Percentiles rank a stretch among this genome's conserved stretches.
Evolutionary conservation across 1,140 invertebrate genomes (phyloP).

Genomic region (Drosophila quadrilineata): DNA sequence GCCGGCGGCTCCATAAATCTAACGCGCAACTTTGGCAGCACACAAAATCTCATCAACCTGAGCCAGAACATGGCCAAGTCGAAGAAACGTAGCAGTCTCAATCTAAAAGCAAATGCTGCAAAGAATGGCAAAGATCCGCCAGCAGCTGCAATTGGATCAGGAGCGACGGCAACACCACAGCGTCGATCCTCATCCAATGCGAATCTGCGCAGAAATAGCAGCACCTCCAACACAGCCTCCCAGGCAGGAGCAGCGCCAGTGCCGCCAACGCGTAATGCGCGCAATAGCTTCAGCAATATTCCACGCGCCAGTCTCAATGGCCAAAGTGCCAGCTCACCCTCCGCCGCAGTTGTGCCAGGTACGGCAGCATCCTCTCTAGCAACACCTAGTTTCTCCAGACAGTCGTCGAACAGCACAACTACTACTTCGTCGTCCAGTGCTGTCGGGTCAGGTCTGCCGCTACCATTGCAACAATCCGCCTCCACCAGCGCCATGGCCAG

Average conservation of each 20-base stretch:
- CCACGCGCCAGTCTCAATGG: conserved; percentile 70
- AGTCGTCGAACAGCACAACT: conserved; percentile 67
- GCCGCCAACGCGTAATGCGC: conserved; percentile 58
- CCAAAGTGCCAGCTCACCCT: conserved; percentile 1
- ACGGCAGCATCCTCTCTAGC: background rate
- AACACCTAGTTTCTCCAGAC: conserved; percentile 51
- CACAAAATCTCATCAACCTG: conserved; percentile 74
- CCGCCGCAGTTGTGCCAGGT: background rate
- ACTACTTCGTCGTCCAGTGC: conserved; percentile 46
- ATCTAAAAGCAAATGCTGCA: conserved; percentile 55
- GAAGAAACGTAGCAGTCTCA: conserved; percentile 77
- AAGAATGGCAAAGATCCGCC: conserved; percentile 66
- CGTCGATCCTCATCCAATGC: conserved; percentile 71
- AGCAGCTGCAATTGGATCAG: background rate
- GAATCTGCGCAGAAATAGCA: conserved; percentile 69
- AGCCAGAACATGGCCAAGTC: conserved; percentile 73
- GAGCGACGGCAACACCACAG: conserved; percentile 27
- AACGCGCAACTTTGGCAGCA: conserved; percentile 75
- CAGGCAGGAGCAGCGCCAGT: conserved; percentile 54
- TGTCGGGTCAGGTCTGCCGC: background rate
- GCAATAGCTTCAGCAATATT: conserved; percentile 80
- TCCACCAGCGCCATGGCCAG: conserved; percentile 52
- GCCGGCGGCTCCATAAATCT: conserved; percentile 58
- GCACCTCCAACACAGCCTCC: conserved; percentile 38
- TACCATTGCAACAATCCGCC: conserved; percentile 58